phyloP scores from a whole-genome alignment of 2,888 invertebrate species.

The Cynaeus angustus region DNA sequence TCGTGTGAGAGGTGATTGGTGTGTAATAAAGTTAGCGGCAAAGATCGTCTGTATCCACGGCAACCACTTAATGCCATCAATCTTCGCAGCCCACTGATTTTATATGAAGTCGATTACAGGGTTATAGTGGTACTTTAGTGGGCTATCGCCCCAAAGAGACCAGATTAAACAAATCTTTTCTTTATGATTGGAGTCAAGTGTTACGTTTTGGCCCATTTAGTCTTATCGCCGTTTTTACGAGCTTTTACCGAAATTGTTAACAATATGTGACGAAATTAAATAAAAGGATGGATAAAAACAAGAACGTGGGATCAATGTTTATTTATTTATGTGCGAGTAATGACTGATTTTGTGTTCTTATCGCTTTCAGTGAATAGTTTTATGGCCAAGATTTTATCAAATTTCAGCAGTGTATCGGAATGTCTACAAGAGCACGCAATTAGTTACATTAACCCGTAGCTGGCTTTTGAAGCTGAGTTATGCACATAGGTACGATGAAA shows the following conservation, averaged over 20 bases:
- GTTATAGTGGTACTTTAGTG: slow-evolving; percentile 54
- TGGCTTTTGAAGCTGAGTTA: slow-evolving; percentile 33
- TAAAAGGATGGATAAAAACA: slow-evolving; percentile 6
- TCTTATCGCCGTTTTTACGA: slow-evolving; percentile 45
- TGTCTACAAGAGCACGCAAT: slow-evolving; percentile 33
- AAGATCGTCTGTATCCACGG: slow-evolving; percentile 50
- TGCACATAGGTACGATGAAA: slow-evolving; percentile 36
- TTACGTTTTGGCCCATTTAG: slow-evolving; percentile 42
- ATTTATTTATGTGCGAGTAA: slow-evolving; percentile 18
- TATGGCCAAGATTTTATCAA: slow-evolving; percentile 17
- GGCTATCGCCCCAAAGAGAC: slow-evolving; percentile 51
- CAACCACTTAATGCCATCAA: slow-evolving; percentile 57
- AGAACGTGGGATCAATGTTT: slow-evolving; percentile 23
- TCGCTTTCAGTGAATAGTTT: slow-evolving; percentile 15
- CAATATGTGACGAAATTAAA: slow-evolving; percentile 48
- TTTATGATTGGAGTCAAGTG: slow-evolving; percentile 48
- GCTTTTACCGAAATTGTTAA: slow-evolving; percentile 49
- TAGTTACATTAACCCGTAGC: slow-evolving; percentile 29
- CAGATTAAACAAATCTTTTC: slow-evolving; percentile 57
- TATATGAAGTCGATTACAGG: slow-evolving; percentile 58
- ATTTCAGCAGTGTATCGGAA: slow-evolving; percentile 31
- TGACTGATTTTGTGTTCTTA: slow-evolving; percentile 32
- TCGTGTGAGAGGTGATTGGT: slow-evolving; percentile 47
- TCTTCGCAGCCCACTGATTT: slow-evolving; percentile 58
- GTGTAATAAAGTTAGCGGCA: slow-evolving; percentile 49